Evolutionary conservation across 2,797 vertebrate species (phyloP).

Genomic region (Sylvilagus floridanus): DNA sequence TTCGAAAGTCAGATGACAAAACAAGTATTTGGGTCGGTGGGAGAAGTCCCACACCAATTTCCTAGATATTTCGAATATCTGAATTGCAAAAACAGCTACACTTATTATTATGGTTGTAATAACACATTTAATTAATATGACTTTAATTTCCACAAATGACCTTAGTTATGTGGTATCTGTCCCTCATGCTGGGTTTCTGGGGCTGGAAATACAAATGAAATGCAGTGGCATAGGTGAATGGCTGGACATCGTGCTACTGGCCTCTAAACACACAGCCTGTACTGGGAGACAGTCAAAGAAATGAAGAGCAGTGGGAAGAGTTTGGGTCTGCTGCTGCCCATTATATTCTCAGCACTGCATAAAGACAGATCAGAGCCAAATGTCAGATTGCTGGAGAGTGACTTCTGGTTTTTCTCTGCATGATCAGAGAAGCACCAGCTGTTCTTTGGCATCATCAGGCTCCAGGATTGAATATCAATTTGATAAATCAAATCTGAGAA

Average conservation of each 20-base stretch:
- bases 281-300: neutral
- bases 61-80: neutral
- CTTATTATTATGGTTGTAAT: neutral
- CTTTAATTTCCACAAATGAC: neutral
- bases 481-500: neutral
- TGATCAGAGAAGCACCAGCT: neutral
- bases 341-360: neutral
- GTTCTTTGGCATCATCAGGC: neutral
- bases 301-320: neutral
- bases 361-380: neutral
- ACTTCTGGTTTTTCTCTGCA: neutral
- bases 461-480: neutral
- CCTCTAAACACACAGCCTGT: neutral
- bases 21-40: neutral
- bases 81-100: neutral
- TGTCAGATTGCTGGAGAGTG: neutral
- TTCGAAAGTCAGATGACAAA: slow-evolving; percentile 16
- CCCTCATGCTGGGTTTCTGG: neutral
- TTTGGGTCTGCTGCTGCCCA: neutral
- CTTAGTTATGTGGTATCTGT: neutral
- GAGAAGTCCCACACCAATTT: neutral
- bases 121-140: neutral
- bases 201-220: neutral
- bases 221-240: neutral
- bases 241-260: neutral